A percentile compares a stretch with the other conserved stretches of the same genome.
These are phyloP conservation scores for Gambelia wislizenii DNA, from an alignment of 2,797 vertebrate genomes.

Conservation along the genomic window DNA sequence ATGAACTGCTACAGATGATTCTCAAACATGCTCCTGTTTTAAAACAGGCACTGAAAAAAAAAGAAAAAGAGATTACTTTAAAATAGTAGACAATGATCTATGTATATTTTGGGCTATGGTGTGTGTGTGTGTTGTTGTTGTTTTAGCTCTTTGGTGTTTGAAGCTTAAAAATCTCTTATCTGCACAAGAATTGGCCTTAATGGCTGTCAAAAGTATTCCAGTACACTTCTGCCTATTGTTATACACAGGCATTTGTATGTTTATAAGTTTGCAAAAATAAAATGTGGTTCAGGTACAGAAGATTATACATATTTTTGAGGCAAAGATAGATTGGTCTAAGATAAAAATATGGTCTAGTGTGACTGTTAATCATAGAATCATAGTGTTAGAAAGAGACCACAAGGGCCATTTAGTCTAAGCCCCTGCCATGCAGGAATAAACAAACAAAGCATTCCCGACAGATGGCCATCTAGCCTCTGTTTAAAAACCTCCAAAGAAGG, in stretches of 20 bases:
- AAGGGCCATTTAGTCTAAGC: too few relatives aligned
- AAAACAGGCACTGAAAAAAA: background rate
- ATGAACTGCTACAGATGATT: background rate
- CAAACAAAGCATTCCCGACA: too few relatives aligned
- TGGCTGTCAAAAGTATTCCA: conserved; percentile 11
- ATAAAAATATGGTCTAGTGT: background rate
- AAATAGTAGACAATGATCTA: background rate
- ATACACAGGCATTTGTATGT: conserved; percentile 14
- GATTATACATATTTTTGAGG: conserved; percentile 24
- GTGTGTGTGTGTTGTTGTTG: background rate
- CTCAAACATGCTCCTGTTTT: conserved; percentile 13
- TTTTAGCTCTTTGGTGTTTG: conserved; percentile 17
- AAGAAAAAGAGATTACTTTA: background rate
- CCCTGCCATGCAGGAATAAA: too few relatives aligned
- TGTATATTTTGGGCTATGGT: background rate
- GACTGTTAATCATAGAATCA: background rate
- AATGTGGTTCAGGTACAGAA: background rate
- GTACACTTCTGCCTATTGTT: conserved; percentile 21
- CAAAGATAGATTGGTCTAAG: background rate
- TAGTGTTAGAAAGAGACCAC: too few relatives aligned
- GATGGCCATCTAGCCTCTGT: too few relatives aligned
- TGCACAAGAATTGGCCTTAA: background rate
- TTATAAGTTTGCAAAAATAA: background rate
- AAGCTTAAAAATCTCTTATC: conserved; percentile 15
- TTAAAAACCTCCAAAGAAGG: too few relatives aligned